Conservation (phyloP, 2,113 vertebrate genomes). For the Pterocles burchelli region DNA sequence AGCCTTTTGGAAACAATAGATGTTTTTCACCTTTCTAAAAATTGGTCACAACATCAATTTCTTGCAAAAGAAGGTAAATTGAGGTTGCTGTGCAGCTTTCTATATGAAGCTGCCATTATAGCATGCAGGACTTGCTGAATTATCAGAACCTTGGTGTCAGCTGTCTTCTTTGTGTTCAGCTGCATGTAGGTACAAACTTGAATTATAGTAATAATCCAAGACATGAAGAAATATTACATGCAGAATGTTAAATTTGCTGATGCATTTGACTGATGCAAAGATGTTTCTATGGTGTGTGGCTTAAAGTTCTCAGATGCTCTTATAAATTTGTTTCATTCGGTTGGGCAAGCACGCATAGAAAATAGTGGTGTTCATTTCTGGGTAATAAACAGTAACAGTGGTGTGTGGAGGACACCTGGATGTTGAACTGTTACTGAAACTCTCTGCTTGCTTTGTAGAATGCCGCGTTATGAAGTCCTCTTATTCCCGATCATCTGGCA, state of each 20-base stretch:
- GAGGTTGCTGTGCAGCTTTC: not conserved
- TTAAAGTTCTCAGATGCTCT: not conserved
- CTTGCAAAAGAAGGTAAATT: not conserved
- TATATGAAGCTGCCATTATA: not conserved
- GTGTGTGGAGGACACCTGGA: not conserved
- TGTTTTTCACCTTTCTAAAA: not conserved
- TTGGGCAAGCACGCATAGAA: not conserved
- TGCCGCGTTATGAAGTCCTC: slow-evolving; percentile 91
- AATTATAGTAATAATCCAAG: not conserved
- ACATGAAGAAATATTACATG: not conserved
- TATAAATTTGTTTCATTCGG: not conserved
- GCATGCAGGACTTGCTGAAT: not conserved
- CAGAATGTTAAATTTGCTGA: not conserved
- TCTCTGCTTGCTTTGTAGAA: slow-evolving; percentile 76
- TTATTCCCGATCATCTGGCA: slow-evolving; percentile 79
- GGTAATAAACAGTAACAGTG: not conserved
- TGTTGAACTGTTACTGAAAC: not conserved
- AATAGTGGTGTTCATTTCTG: not conserved
- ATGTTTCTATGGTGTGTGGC: not conserved
- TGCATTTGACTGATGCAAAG: not conserved
- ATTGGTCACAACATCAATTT: not conserved
- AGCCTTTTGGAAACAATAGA: not conserved
- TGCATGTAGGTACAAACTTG: not conserved
- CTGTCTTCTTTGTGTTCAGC: not conserved
- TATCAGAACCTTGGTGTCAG: not conserved